Evolutionary conservation across 2,797 vertebrate species (phyloP), one percentile per base, ranked within the genome.

Genomic region (Scleropages formosus): DNA sequence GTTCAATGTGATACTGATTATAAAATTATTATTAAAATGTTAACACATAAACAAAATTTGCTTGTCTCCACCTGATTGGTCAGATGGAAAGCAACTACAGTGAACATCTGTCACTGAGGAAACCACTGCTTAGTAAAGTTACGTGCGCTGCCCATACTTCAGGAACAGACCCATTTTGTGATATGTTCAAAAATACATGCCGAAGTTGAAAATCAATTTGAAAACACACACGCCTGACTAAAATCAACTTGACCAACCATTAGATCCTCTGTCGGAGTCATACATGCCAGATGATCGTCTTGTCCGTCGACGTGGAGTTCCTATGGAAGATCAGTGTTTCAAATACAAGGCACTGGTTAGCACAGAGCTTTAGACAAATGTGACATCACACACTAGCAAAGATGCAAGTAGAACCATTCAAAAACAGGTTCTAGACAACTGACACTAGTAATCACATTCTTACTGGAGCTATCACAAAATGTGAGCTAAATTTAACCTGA

Each of bases 191-290:
- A n/a, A n/a, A n/a, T n/a, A 2, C 31, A 39, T 39, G 11, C 53
- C 13, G 13, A n/a, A 13, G 53, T 13, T 58, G 12, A n/a, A 58
- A 3, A 58, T n/a, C 20, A 20, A 8, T 46, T 51, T n/a, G n/a
- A n/a, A n/a, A n/a, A n/a, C n/a, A n/a, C n/a, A n/a, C n/a, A n/a
- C n/a, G 11, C 8, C 27, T 56, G 44, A 51, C 0, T 0, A 63
- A 78, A 63, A 6, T 39, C 13, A 39, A 27, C 26, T 73, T 70
- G 65, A 73, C 92, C 86, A 88, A 93, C 94, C 89, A 77, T 92
- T 92, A 65, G 91, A 95, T 9, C 86, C 90, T 84, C 87, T 83
- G 84, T 93, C 94, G 0, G 93, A 95, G 91, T 92, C 94, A 76
- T 93, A 92, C 87, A 94, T 84, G 72, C 90, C 93, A 22, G 94